A percentile compares a stretch with the other conserved stretches of the same genome.
Evolutionary conservation across 2,888 invertebrate species (phyloP).

Genomic region (Dryocosmus kuriphilus): DNA sequence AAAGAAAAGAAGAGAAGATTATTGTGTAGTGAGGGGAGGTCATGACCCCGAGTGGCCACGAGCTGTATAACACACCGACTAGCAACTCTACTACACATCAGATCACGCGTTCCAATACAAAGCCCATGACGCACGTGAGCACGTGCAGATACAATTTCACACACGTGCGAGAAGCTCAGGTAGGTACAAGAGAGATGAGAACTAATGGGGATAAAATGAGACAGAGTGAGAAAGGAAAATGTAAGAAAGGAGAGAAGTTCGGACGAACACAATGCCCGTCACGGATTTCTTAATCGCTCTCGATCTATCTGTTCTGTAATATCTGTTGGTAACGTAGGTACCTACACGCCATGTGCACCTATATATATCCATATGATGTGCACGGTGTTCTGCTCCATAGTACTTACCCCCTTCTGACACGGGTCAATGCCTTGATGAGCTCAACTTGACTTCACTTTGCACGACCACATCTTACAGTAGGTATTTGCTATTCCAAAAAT

Average conservation of each 20-base stretch:
- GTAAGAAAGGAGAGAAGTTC: slow-evolving; percentile 37
- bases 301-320: slow-evolving; percentile 71
- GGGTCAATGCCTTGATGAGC: slow-evolving; percentile 68
- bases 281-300: slow-evolving; percentile 76
- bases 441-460: slow-evolving; percentile 57
- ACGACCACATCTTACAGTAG: slow-evolving; percentile 46
- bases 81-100: slow-evolving; percentile 49
- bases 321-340: slow-evolving; percentile 58
- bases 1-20: slow-evolving; percentile 67
- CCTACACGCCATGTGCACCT: slow-evolving; percentile 53
- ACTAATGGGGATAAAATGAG: slow-evolving; percentile 19
- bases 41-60: slow-evolving; percentile 76
- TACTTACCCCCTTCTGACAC: slow-evolving; percentile 63
- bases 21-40: slow-evolving; percentile 74
- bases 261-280: slow-evolving; percentile 73
- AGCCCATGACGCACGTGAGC: slow-evolving; percentile 57
- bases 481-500: not conserved
- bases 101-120: slow-evolving; percentile 44
- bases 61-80: slow-evolving; percentile 59
- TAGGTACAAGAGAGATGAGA: slow-evolving; percentile 46
- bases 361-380: slow-evolving; percentile 16
- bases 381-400: slow-evolving; percentile 30
- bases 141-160: slow-evolving; percentile 59
- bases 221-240: slow-evolving; percentile 14
- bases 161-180: slow-evolving; percentile 53